Conservation (phyloP, 2,113 vertebrate species). For the Cervus canadensis region DNA sequence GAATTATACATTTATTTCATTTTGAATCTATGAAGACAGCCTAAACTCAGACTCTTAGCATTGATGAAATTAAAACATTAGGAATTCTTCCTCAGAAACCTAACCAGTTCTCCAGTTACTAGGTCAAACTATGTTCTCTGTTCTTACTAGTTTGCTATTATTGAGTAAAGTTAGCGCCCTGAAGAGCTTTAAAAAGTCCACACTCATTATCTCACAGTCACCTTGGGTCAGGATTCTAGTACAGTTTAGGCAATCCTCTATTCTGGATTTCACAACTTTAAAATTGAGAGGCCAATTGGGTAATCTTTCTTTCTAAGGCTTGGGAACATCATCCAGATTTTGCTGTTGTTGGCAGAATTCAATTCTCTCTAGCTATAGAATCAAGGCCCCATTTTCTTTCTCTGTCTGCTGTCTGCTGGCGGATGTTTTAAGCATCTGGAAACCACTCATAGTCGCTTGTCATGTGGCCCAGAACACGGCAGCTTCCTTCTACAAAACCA, state of each 20-base stretch:
- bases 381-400: neutral
- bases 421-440: neutral
- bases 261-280: neutral
- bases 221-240: neutral
- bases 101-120: neutral
- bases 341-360: neutral
- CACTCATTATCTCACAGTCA: neutral
- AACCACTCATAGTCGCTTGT: neutral
- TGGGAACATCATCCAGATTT: neutral
- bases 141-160: neutral
- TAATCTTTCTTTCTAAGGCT: neutral
- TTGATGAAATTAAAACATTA: neutral
- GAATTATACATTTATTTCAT: neutral
- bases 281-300: neutral
- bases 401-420: neutral
- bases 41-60: neutral
- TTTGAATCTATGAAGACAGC: neutral
- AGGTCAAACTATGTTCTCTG: neutral
- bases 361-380: neutral
- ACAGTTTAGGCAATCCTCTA: neutral
- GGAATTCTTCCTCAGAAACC: neutral
- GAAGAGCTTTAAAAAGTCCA: neutral
- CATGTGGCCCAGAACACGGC: neutral
- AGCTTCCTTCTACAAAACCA: neutral
- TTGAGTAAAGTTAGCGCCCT: neutral